Conservation (phyloP, 2,113 vertebrate species). For the Trogon surrucura region DNA sequence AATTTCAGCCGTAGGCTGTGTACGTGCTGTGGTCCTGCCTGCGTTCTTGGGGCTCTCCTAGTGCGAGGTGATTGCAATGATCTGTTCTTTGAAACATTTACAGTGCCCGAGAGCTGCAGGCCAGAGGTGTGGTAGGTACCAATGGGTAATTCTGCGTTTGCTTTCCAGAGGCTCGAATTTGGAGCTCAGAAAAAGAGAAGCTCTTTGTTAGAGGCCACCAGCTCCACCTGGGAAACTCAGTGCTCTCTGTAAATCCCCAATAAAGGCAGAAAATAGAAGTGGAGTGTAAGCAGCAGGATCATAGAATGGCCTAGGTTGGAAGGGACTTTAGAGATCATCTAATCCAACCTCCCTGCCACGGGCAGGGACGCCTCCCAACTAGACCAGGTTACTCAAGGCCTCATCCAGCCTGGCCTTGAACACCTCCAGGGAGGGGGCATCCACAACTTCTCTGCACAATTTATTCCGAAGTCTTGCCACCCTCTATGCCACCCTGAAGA, state of each 20-base stretch:
- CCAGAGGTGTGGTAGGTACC: not conserved
- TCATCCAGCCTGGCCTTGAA: no score
- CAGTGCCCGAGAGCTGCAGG: not conserved
- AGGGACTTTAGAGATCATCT: no score
- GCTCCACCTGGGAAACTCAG: rapidly evolving
- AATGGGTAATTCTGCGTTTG: not conserved
- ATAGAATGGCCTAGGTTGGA: no score
- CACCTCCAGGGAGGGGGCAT: no score
- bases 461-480: no score
- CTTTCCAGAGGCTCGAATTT: not conserved
- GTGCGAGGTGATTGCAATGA: not conserved
- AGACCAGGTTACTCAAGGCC: no score
- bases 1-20: not conserved
- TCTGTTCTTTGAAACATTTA: not conserved
- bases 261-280: not conserved
- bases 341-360: no score
- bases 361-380: no score
- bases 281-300: not conserved
- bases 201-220: not conserved
- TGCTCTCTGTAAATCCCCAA: not conserved
- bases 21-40: not conserved
- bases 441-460: no score
- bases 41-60: not conserved
- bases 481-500: no score
- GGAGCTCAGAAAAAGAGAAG: not conserved